Percentiles rank a stretch among this genome's conserved stretches.
Conservation (phyloP, 2,888 invertebrate species). For the Scaptomyza cyrtandrae region DNA sequence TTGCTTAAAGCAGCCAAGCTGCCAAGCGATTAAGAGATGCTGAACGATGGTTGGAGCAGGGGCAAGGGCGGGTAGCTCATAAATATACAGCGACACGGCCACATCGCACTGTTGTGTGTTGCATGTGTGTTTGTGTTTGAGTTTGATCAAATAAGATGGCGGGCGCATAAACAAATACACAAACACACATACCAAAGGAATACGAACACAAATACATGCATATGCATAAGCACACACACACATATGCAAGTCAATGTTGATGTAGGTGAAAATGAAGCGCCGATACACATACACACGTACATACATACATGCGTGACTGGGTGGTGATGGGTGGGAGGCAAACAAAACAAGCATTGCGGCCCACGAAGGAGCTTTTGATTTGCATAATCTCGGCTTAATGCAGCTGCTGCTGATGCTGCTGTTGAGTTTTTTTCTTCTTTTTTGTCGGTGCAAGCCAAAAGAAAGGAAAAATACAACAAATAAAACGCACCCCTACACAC, state of each 20-base stretch:
- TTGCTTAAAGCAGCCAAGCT: slow-evolving; percentile 16
- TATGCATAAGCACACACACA: slow-evolving; percentile 16
- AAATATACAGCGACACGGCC: slow-evolving; percentile 67
- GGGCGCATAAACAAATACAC: slow-evolving; percentile 34
- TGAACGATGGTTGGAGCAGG: too few relatives aligned
- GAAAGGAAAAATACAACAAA: slow-evolving; percentile 12
- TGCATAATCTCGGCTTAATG: slow-evolving; percentile 61
- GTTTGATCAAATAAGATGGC: slow-evolving; percentile 73
- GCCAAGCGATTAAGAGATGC: slow-evolving; percentile 5
- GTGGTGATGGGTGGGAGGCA: neutral
- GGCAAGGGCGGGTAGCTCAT: slow-evolving; percentile 48
- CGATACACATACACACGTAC: neutral
- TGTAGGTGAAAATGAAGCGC: slow-evolving; percentile 38
- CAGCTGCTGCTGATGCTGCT: slow-evolving; percentile 14
- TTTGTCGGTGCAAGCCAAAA: slow-evolving; percentile 4
- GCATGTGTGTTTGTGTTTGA: slow-evolving; percentile 47
- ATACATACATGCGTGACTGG: neutral
- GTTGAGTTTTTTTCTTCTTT: slow-evolving; percentile 8
- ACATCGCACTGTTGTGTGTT: slow-evolving; percentile 34
- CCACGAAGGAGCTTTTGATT: slow-evolving; percentile 53
- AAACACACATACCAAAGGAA: slow-evolving; percentile 6
- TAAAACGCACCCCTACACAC: neutral
- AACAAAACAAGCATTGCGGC: slow-evolving; percentile 27
- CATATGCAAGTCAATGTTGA: slow-evolving; percentile 17
- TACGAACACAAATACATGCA: slow-evolving; percentile 3